These are phyloP conservation scores for Lasioglossum albipes DNA, from an alignment of 1,140 invertebrate species.

Conservation along the genomic window DNA sequence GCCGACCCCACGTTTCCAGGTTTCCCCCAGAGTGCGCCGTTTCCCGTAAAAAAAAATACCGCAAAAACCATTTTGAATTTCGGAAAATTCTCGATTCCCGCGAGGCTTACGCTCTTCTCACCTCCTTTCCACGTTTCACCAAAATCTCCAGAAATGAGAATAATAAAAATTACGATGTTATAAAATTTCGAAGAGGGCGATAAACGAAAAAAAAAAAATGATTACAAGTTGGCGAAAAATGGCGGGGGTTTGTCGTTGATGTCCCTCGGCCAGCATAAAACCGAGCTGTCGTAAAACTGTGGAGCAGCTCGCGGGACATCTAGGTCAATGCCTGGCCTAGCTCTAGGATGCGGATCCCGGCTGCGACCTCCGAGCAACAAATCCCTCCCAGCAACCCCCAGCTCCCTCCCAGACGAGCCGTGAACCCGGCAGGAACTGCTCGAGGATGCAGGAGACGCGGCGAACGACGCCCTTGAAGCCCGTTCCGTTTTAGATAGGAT, in stretches of 20 bases:
- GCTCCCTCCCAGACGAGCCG: conserved; percentile 8
- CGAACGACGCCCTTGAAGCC: background rate
- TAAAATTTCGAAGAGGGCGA: too few species aligned
- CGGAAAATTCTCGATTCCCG: too few species aligned
- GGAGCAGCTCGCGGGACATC: conserved; percentile 51
- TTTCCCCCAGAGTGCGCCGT: background rate
- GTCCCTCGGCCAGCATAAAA: background rate
- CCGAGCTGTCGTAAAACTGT: background rate
- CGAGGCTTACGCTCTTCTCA: too few species aligned
- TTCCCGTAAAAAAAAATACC: background rate
- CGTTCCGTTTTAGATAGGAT: background rate
- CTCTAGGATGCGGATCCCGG: conserved; percentile 65
- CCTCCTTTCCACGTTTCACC: too few species aligned
- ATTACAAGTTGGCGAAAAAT: too few species aligned
- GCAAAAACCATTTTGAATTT: too few species aligned
- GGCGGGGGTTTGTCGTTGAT: background rate
- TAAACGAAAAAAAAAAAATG: too few species aligned
- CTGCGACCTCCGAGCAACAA: conserved; percentile 51
- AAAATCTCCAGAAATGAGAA: too few species aligned
- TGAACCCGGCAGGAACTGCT: conserved; percentile 10
- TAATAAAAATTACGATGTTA: too few species aligned
- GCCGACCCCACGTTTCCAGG: background rate
- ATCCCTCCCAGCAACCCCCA: conserved; percentile 22
- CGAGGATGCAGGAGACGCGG: conserved; percentile 26
- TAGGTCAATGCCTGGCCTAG: conserved; percentile 73